Evolutionary conservation across 2,888 invertebrate genomes (phyloP), one percentile per base, ranked within the genome.

Genomic region (Plusia festucae): DNA sequence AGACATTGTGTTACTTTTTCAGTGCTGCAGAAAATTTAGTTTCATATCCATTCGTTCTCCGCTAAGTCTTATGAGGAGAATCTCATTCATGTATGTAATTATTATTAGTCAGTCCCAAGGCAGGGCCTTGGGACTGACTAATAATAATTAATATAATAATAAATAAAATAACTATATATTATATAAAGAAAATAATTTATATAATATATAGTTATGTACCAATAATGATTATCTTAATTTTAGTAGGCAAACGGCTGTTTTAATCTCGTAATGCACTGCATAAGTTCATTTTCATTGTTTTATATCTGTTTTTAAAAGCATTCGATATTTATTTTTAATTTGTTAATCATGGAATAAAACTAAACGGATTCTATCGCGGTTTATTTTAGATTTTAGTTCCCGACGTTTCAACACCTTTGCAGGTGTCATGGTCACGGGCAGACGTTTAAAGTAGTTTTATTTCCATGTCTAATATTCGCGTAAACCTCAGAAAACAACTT

Each of bases 221-320:
- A 58, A 52, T 60, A 32, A 53, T 66, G 44, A 70, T 53, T 51
- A 76, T 22, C 20, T 24, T 24, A 44, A 46, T 65, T 76, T 74
- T 22, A 60, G 27, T 53, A 58, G 22, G 60, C 46, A 56, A 66
- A 76, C 62, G 53, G 69, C 65, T 69, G 60, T 60, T 59, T 65
- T 60, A 57, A 65, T 58, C 52, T 61, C 46, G 32, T 63, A 51
- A 40, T 16, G 65, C 67, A 63, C 63, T 49, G 18, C 20, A 61
- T 67, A 57, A 13, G 40, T 60, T 52, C 59, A 53, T 55, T 51
- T 46, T 49, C 32, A 59, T 62, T 65, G 34, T 78, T 60, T 57
- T 40, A 24, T n/a, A 32, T 54, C 18, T 58, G 30, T 58, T 75
- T 68, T 76, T 79, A 58, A 56, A 68, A 78, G 60, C 51, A 55